Evolutionary conservation across 2,797 vertebrate genomes (phyloP), one percentile per base, ranked within the genome.

Genomic region (Sebastes paucispinis): DNA sequence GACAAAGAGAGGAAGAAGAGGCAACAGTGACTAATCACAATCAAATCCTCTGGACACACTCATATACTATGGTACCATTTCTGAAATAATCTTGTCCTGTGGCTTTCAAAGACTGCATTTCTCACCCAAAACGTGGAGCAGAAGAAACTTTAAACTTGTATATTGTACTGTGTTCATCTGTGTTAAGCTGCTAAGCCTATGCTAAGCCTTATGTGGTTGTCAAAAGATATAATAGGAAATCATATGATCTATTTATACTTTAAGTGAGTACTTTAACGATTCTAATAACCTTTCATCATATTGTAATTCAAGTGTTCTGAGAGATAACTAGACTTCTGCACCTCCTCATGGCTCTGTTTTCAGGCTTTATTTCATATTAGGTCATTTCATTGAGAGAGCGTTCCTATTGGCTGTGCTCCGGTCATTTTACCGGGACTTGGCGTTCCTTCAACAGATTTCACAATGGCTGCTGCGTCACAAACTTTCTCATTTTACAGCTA

Each of bases 11-110:
- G 65, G 32, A 70, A 73, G 70, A 86, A 27, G 72, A 68, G 57
- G 75, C 67, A 86, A 68, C 12, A 54, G 75, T 54, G 58, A 88
- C 74, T 58, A 79, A 77, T 88, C 54, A 72, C 57, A 84, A 83
- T 64, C 52, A 73, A 69, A 77, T 75, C 77, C 32, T 78, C 64
- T 67, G 59, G 34, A 83, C 70, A 67, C 32, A 55, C 24, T 66
- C 63, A 75, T 55, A 36, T 22, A 62, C 29, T 24, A 13, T 1
- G 29, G n/a, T 27, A 69, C 18, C 8, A 32, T 60, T 69, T 80
- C 50, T 83, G 18, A 83, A 63, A 73, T 86, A 69, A 84, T 80
- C 31, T 72, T 22, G 9, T 77, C 5, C 47, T 73, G 77, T 78
- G 85, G 72, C 73, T 82, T 89, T 76, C 27, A 79, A 77, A 82